Base-by-base conservation (phyloP, 2,888 invertebrate species). In the Slavum lentiscoides region DNA sequence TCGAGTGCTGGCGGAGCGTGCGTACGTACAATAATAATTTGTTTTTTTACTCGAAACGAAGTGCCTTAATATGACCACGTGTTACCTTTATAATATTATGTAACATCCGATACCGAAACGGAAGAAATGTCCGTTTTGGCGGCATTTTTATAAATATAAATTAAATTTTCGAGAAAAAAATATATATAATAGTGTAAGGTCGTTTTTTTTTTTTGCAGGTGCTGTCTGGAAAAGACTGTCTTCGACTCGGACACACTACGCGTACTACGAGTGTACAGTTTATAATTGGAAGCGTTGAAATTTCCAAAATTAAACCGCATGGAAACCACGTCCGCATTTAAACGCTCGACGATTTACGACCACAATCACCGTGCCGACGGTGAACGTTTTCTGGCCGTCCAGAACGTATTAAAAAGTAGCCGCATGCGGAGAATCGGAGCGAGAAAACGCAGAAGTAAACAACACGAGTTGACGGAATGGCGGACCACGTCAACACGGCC, bases 301-400 rank as follows among this genome's bases (percentile, higher is more conserved):
- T 80, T 80, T 58, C 30, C 5, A 64, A 70, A 80, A 80, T 72
- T 80, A 66, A 80, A 80, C 80, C 80, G 80, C 80, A 80, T 80
- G 80, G 80, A 80, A 80, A 80, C 80, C 72, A 80, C 68, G 55
- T 80, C 58, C 15, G 72, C 64, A 66, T 64, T 39, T 23, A 23
- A 49, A 80, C 64, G 19, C 39, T 13, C 30, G 55, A 72, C 23
- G 5, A 43, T 70, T 55, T 43, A 62, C 70, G 39, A 66, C 13
- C 70, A 53, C 39, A 77, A 61, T 77, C 64, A 66, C 80, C 80
- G 80, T 23, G 55, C 43, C 8, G 80, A 55, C 64, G 70, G 80
- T 66, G 72, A 55, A 59, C 67, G 67, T 70, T n/a, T 55, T 69
- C 37, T 66, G 64, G 64, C 80, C 66, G 62, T 62, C 19, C 72